Evolutionary conservation across 1,140 invertebrate genomes (phyloP), one percentile per base, ranked within the genome.

Genomic region (Hypothenemus hampei): DNA sequence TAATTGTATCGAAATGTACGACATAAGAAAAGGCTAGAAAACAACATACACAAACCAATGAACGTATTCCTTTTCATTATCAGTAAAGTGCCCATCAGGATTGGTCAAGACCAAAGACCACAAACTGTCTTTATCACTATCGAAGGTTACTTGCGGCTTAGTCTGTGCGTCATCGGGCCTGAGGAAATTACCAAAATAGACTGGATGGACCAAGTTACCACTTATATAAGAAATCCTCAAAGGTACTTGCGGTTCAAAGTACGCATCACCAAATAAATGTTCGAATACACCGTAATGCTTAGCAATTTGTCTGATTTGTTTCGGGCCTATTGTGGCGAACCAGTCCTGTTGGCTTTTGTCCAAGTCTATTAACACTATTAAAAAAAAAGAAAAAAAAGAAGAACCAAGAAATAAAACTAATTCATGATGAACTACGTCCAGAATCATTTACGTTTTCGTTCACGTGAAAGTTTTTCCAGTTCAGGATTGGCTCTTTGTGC

Each of bases 21-120:
- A 11, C 3, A 13, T 6, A 2, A 8, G 1, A 37, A 3, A 4
- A 52, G n/a, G n/a, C n/a, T n/a, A n/a, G n/a, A n/a, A n/a, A n/a
- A n/a, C n/a, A 41, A 79, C 85, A 79, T 77, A 91, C 83, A 96
- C 74, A 63, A 95, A 79, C 93, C 93, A 98, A 70, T 97, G 93
- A n/a, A 94, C 78, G 74, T 91, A 93, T 75, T 97, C 93, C 20
- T 79, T 75, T 16, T 86, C 65, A 58, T 77, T 73, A 54, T 86
- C 76, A 22, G 78, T 80, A 24, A 93, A 80, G 78, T 95, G 86
- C 0, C 89, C 89, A 82, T 98, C 94, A 13, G 91, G 86, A 73
- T 88, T 94, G 23, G 87, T 88, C 60, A 95, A 73, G 26, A 87
- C 69, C 16, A 98, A 69, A 0, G 91, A 93, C 88, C 90, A 97